Conservation (phyloP, 2,113 vertebrate species). For the Amphiprion ocellaris region DNA sequence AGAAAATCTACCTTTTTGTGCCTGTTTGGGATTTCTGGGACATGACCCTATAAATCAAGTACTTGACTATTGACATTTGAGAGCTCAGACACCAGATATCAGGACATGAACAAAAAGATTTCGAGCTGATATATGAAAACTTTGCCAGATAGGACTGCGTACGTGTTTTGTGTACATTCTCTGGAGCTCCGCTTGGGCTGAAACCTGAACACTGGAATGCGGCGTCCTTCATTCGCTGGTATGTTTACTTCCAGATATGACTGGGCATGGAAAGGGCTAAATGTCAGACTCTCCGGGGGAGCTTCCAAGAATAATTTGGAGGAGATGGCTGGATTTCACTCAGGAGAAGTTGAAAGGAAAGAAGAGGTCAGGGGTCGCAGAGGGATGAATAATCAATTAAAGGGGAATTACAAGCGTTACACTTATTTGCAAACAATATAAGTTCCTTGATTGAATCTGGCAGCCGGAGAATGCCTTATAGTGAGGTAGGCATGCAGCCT, state of each 20-base stretch:
- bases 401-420: slow-evolving; percentile 72
- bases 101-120: neutral
- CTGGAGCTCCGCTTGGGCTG: slow-evolving; percentile 31
- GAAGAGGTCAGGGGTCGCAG: slow-evolving; percentile 65
- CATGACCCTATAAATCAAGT: neutral
- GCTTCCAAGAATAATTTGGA: slow-evolving; percentile 80
- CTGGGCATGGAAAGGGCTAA: slow-evolving; percentile 63
- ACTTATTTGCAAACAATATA: slow-evolving; percentile 72
- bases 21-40: neutral
- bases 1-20: neutral
- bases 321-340: slow-evolving; percentile 76
- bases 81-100: neutral
- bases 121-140: neutral
- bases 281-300: slow-evolving; percentile 74
- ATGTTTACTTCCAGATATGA: slow-evolving; percentile 73
- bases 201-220: slow-evolving; percentile 56
- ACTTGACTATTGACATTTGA: too few relatives aligned
- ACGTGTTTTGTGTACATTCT: slow-evolving; percentile 24
- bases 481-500: slow-evolving; percentile 15
- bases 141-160: neutral
- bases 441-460: slow-evolving; percentile 63
- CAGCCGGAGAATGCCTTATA: slow-evolving; percentile 42
- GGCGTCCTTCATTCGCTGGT: slow-evolving; percentile 38
- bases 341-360: slow-evolving; percentile 67
- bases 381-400: slow-evolving; percentile 78